phyloP scores from a whole-genome alignment of 2,888 invertebrate genomes.

The Aspidiotus destructor region DNA sequence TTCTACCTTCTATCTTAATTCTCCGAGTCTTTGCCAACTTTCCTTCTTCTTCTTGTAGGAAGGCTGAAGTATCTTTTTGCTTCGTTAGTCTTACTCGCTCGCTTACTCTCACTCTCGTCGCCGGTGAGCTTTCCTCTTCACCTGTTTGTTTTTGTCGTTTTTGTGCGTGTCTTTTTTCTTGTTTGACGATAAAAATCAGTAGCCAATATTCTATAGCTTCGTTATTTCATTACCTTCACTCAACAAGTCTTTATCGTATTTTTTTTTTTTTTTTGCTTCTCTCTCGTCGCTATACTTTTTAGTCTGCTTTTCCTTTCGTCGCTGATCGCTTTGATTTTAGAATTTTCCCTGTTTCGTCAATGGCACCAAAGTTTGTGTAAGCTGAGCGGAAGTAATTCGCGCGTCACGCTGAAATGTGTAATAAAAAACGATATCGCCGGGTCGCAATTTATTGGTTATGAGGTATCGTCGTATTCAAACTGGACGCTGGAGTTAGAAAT shows the following conservation, averaged over 20 bases:
- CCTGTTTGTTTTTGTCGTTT: constrained; percentile 5
- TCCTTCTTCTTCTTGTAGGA: constrained; percentile 14
- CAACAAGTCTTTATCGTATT: constrained; percentile 32
- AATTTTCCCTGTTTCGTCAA: too few species aligned
- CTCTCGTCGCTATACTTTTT: too few species aligned
- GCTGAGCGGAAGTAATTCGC: too few species aligned
- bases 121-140: background rate
- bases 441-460: too few species aligned
- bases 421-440: too few species aligned
- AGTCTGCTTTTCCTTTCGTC: too few species aligned
- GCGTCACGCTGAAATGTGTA: too few species aligned
- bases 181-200: constrained; percentile 26
- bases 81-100: constrained; percentile 10
- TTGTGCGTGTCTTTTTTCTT: constrained; percentile 12
- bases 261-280: constrained; percentile 12
- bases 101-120: background rate
- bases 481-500: too few species aligned
- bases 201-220: constrained; percentile 30
- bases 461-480: too few species aligned
- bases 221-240: constrained; percentile 31
- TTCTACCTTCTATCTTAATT: constrained; percentile 31
- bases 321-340: too few species aligned
- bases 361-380: too few species aligned
- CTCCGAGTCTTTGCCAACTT: constrained; percentile 28
- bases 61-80: background rate